Base-by-base conservation (phyloP, 2,888 invertebrate species). In the Hypselothyrea guttata region DNA sequence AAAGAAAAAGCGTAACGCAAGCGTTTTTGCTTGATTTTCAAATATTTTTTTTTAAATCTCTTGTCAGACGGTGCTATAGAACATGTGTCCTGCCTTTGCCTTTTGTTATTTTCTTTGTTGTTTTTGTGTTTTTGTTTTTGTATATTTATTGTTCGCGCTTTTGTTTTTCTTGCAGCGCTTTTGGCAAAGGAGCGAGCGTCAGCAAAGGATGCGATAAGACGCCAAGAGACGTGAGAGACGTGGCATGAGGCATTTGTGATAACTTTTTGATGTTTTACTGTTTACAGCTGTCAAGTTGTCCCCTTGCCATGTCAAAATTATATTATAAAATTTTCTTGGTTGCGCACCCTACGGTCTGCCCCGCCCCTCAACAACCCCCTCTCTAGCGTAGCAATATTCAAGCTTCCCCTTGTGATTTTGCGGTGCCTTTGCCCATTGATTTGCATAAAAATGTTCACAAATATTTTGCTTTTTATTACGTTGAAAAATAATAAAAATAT, bases 231-330 rank as follows among this genome's bases (percentile, higher is more conserved):
- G 34, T 37, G 41, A n/a, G n/a, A n/a, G n/a, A n/a, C n/a, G n/a
- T n/a, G n/a, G 51, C 31, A 37, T 34, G 55, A 44, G 59, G 59
- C 55, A 58, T 61, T 71, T 73, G 78, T 49, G 79, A 83, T 79
- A 81, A 81, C 81, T 83, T 81, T 81, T 74, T 81, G 83, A 81
- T 81, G 81, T 79, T 81, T 79, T 62, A 83, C 74, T 79, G 77
- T 81, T 81, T 79, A 81, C 72, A 71, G 77, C 77, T 83, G 81
- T 83, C 81, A 83, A 73, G 67, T 67, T 73, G 75, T 73, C 73
- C 64, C 51, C 60, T 64, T 57, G 52, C 71, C 76, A 68, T 68
- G 60, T 76, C 79, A 79, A 79, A 76, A 73, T 73, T 64, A 76
- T 77, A 77, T 81, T 77, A 71, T 79, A 62, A 74, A 76, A 74